Evolutionary conservation across 2,113 vertebrate species (phyloP).

Genomic region (Semnornis frantzii): DNA sequence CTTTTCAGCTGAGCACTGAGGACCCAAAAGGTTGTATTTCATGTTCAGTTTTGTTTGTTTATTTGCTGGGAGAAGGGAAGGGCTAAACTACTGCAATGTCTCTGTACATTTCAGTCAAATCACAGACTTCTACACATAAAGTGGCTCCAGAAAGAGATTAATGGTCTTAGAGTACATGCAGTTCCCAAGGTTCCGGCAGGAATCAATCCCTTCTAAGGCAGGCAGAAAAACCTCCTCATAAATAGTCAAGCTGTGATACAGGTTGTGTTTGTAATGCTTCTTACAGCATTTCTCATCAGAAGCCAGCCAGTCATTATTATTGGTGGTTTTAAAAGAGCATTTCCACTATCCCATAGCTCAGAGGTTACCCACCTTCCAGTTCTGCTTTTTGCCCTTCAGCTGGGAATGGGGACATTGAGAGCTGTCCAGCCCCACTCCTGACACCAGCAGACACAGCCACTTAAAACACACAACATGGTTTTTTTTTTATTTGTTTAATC

Average conservation of each 20-base stretch:
- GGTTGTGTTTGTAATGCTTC: background rate
- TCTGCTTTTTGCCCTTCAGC: background rate
- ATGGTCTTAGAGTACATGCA: background rate
- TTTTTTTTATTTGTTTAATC: constrained; percentile 85
- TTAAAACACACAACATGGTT: constrained; percentile 83
- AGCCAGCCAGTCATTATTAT: background rate
- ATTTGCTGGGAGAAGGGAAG: background rate
- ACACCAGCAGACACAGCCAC: constrained; percentile 51
- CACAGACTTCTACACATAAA: background rate
- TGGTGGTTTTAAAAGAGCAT: background rate
- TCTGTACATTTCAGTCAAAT: background rate
- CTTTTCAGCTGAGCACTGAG: background rate
- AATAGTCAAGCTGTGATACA: background rate
- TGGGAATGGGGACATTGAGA: background rate
- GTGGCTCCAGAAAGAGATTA: background rate
- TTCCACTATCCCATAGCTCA: background rate
- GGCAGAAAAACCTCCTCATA: background rate
- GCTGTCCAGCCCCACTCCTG: background rate
- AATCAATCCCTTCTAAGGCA: background rate
- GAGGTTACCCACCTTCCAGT: background rate
- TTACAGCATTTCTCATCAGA: background rate
- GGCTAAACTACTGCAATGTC: background rate
- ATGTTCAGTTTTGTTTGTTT: background rate
- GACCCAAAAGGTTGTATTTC: background rate
- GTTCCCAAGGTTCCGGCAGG: background rate